A percentile compares a stretch with the other conserved stretches of the same genome.
Conservation (phyloP, 2,113 vertebrate genomes). For the Astur gentilis region DNA sequence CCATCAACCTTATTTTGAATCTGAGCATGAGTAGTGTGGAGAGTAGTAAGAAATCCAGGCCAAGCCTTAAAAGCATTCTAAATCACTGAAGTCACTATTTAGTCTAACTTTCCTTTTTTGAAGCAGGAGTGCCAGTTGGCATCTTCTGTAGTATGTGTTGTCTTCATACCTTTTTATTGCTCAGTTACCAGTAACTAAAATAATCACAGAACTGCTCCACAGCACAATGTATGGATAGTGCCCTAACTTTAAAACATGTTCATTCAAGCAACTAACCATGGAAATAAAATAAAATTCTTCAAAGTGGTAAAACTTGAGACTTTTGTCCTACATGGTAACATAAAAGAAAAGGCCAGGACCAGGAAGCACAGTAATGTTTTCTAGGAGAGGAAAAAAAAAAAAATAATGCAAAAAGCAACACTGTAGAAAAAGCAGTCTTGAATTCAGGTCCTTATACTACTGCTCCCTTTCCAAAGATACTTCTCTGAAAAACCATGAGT, state of each 20-base stretch:
- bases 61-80: conserved; percentile 64
- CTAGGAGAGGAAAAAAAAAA: background rate
- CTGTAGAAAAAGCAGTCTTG: background rate
- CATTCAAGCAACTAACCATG: background rate
- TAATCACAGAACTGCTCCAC: background rate
- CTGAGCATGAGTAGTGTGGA: background rate
- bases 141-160: background rate
- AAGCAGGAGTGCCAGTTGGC: conserved; percentile 51
- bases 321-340: background rate
- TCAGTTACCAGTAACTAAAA: conserved; percentile 20
- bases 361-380: background rate
- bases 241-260: background rate
- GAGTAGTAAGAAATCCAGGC: background rate
- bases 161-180: conserved; percentile 25
- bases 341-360: background rate
- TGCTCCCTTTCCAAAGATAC: background rate
- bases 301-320: background rate
- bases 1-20: background rate
- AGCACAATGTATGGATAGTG: background rate
- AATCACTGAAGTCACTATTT: conserved; percentile 66
- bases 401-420: background rate
- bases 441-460: background rate
- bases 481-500: background rate
- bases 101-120: conserved; percentile 37
- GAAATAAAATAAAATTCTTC: background rate